A percentile compares a stretch with the other conserved stretches of the same genome.
These are phyloP conservation scores for Trichonephila clavata DNA, from an alignment of 1,140 invertebrate genomes.

Conservation along the genomic window DNA sequence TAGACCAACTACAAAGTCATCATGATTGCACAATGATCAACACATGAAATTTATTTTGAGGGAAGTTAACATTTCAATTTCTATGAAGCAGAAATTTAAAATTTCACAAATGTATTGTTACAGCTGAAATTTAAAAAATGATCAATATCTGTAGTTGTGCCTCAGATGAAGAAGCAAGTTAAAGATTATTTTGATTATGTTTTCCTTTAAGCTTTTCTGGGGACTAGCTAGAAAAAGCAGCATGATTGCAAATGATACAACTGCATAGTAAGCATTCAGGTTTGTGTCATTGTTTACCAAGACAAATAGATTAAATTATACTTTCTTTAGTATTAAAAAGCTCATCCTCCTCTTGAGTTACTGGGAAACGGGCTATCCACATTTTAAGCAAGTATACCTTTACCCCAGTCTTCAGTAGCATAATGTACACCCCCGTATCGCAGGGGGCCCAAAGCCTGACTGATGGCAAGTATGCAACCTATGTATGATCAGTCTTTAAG, in stretches of 20 bases:
- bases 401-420: too few relatives aligned
- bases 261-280: slow-evolving; percentile 71
- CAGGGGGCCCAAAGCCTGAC: too few relatives aligned
- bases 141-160: background rate
- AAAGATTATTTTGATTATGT: slow-evolving; percentile 59
- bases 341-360: slow-evolving; percentile 75
- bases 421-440: too few relatives aligned
- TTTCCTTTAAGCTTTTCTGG: slow-evolving; percentile 82
- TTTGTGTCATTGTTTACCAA: slow-evolving; percentile 39
- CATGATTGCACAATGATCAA: background rate
- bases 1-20: background rate
- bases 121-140: slow-evolving; percentile 23
- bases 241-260: slow-evolving; percentile 54
- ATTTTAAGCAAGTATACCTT: slow-evolving; percentile 74
- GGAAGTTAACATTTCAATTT: background rate
- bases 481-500: too few relatives aligned
- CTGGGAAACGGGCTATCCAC: slow-evolving; percentile 70
- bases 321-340: slow-evolving; percentile 69
- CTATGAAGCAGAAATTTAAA: background rate
- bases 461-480: too few relatives aligned
- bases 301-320: slow-evolving; percentile 63
- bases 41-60: background rate
- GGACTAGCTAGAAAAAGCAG: slow-evolving; percentile 72
- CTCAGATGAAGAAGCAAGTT: slow-evolving; percentile 21
- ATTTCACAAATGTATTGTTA: background rate